Base-by-base conservation (phyloP, 2,888 invertebrate genomes). In the Labia minor region DNA sequence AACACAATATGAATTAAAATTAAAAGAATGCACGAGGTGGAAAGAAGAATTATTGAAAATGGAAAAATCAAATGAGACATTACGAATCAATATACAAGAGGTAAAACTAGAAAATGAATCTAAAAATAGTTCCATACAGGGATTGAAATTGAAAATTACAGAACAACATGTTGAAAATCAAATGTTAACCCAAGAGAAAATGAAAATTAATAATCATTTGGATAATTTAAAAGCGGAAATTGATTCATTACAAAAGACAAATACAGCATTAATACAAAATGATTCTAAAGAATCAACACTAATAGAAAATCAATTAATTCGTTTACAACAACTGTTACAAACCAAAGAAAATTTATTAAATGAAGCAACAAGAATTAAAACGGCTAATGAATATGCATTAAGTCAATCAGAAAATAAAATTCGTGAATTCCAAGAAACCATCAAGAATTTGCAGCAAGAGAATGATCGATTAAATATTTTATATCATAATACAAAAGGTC, bases 161-260 rank as follows among this genome's bases (percentile, higher is more conserved):
- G 78, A 79, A 72, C 72, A 78, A 63, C 78, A 79, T 72, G 77
- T 78, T 2, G 78, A 79, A 68, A 74, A 77, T 16, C 78, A 79
- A 71, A 74, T 73, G 37, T 73, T 74, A n/a, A 72, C 77, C 49
- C 78, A 79, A 69, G 72, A 72, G 3, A 77, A 77, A 71, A 74
- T 77, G 67, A 76, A 76, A 68, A 71, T 76, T 1, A 78, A 78
- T 63, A 75, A 75, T 68, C 78, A 78, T 65, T 72, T 75, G 11
- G 72, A 75, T 61, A 74, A 74, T 64, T 72, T 76, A 14, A 74
- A 74, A 66, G 75, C 74, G 68, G 78, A 79, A 69, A 71, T 77
- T 63, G 73, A 73, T n/a, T 73, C 77, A 6, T 70, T 77, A 61
- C 73, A 49, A 14, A 49, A 4, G 14, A 49, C 49, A 49, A 49